Base-by-base conservation (phyloP, 2,888 invertebrate species). In the Leistus spinibarbis region DNA sequence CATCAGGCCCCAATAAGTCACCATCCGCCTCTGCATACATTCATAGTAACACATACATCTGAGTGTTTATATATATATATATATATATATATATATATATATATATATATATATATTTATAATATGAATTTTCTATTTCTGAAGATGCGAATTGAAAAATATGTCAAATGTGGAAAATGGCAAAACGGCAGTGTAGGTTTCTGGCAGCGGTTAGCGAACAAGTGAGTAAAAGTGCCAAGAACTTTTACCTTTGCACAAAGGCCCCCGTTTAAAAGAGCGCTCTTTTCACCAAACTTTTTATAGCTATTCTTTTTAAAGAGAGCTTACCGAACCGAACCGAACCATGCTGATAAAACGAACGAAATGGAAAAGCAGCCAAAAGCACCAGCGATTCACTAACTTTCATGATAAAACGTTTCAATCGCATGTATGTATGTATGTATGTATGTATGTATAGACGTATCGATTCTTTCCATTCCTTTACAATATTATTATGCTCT, bases 241-340 rank as follows among this genome's bases (percentile, higher is more conserved):
- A 40, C 40, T 40, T 40, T 40, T 40, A 40, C 40, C 40, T 40
- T 40, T 40, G n/a, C 7, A 40, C 40, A 40, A 40, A 40, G 40
- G 40, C 40, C 7, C 40, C 40, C 7, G 40, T 40, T 40, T 40
- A 40, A 40, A 40, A 40, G 40, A 40, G 40, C 40, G 40, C 40
- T n/a, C n/a, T 40, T 40, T 40, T 40, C 40, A 40, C 40, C 13
- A 40, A 40, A 40, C 10, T 40, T 71, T 71, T 71, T 71, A 71
- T 71, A 71, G 71, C 71, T 71, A 65, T 71, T 71, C 71, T 71
- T 71, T 71, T 71, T 64, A 71, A 71, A 71, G 71, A 71, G 65
- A 71, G 65, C 64, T 71, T 71, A 65, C 71, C 71, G 54, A 71
- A 65, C 71, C 71, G 27, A 65, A 65, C 71, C 71, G 54, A 71